phyloP scores from a whole-genome alignment of 2,113 vertebrate species.

The Myrmecobius fasciatus region DNA sequence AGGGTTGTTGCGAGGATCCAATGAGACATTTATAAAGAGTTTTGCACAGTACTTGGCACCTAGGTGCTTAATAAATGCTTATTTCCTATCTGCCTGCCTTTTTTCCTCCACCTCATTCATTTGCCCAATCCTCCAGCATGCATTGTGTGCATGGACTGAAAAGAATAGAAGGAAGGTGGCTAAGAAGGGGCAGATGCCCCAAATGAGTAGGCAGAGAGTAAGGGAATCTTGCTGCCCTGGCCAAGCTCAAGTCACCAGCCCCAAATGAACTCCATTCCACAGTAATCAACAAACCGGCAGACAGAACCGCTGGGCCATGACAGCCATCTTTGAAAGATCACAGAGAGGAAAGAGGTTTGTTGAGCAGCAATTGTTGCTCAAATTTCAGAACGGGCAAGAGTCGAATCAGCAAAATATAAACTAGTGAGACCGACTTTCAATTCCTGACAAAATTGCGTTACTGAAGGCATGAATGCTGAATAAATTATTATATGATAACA shows the following conservation, averaged over 20 bases:
- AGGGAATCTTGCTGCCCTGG: not conserved
- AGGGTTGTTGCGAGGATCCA: not conserved
- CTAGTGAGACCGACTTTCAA: not conserved
- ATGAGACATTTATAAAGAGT: not conserved
- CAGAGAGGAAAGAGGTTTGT: not conserved
- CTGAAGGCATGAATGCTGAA: not conserved
- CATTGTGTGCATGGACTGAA: not conserved
- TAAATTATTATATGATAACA: not conserved
- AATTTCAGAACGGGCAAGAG: not conserved
- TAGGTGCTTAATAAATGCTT: not conserved
- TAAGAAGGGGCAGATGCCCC: not conserved
- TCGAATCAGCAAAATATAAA: not conserved
- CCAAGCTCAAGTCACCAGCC: not conserved
- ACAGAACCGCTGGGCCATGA: not conserved
- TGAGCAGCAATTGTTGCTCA: not conserved
- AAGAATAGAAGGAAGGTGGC: not conserved
- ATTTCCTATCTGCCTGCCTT: not conserved
- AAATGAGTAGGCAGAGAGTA: not conserved
- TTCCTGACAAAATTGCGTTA: not conserved
- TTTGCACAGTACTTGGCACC: not conserved
- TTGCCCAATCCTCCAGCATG: not conserved
- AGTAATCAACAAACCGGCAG: not conserved
- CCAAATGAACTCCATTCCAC: not conserved
- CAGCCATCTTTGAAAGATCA: not conserved
- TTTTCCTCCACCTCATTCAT: not conserved